These are phyloP conservation scores for Heteropelma amictum DNA, from an alignment of 2,888 invertebrate genomes.

Conservation along the genomic window DNA sequence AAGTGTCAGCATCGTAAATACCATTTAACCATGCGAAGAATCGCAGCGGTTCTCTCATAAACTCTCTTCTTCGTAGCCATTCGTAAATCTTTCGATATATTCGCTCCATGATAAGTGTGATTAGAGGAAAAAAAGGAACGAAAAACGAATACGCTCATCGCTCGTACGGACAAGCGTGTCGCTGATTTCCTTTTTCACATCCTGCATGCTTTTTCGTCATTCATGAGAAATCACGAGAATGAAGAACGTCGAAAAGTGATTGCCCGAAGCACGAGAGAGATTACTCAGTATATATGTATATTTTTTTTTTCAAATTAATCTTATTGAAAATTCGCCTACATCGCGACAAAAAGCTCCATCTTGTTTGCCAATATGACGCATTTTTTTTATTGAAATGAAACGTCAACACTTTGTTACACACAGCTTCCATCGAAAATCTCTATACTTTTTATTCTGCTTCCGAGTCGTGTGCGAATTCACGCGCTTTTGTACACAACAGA, in stretches of 20 bases:
- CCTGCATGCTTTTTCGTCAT: conserved; percentile 17
- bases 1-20: conserved; percentile 1
- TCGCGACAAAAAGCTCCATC: no score
- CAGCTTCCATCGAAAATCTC: conserved; percentile 35
- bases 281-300: conserved; percentile 43
- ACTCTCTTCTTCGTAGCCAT: conserved; percentile 26
- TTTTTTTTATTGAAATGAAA: no score
- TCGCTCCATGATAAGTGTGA: conserved; percentile 25
- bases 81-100: conserved; percentile 37
- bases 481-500: conserved; percentile 9
- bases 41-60: neutral
- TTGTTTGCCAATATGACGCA: neutral
- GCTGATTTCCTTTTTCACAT: conserved; percentile 16
- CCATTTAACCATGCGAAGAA: neutral
- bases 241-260: conserved; percentile 5
- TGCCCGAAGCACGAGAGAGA: conserved; percentile 36
- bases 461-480: conserved; percentile 25
- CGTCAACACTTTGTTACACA: neutral
- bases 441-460: conserved; percentile 43
- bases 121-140: neutral
- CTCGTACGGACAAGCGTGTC: conserved; percentile 16
- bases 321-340: no score
- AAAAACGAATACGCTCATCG: neutral
- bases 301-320: neutral
- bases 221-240: conserved; percentile 6